These are phyloP conservation scores for Ophion ventricosus DNA, from an alignment of 2,888 invertebrate genomes.

Conservation along the genomic window DNA sequence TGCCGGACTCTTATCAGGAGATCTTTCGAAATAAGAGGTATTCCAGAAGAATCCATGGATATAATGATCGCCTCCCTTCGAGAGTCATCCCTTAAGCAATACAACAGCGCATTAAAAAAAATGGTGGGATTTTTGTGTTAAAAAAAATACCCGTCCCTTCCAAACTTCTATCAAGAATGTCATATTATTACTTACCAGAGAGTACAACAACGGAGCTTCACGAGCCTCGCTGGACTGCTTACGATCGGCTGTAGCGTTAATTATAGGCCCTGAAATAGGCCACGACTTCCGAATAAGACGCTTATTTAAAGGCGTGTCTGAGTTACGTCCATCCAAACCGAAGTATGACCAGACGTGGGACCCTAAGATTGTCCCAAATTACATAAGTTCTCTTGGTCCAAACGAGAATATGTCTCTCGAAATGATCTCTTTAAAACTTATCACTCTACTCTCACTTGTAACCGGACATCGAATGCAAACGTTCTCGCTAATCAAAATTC, in stretches of 20 bases:
- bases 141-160: neutral
- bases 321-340: slow-evolving; percentile 14
- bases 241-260: neutral
- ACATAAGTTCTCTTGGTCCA: too few species aligned
- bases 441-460: slow-evolving; percentile 54
- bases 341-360: slow-evolving; percentile 33
- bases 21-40: slow-evolving; percentile 25
- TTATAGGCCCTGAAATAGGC: slow-evolving; percentile 25
- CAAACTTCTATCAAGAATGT: slow-evolving; percentile 14
- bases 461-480: slow-evolving; percentile 61
- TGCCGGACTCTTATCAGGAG: slow-evolving; percentile 57
- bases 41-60: slow-evolving; percentile 22
- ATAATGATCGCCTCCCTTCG: slow-evolving; percentile 20
- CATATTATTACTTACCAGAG: slow-evolving; percentile 12
- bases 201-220: slow-evolving; percentile 22
- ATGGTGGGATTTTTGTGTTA: too few species aligned
- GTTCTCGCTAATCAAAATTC: slow-evolving; percentile 44
- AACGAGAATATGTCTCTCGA: slow-evolving; percentile 36
- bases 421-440: slow-evolving; percentile 48
- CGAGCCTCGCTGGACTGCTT: slow-evolving; percentile 16
- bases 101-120: too few species aligned
- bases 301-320: slow-evolving; percentile 19
- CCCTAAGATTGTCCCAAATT: slow-evolving; percentile 25
- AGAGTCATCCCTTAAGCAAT: slow-evolving; percentile 2
- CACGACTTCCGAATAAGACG: slow-evolving; percentile 6